These are phyloP conservation scores for Alligator sinensis DNA, from an alignment of 2,113 vertebrate species.

Conservation along the genomic window DNA sequence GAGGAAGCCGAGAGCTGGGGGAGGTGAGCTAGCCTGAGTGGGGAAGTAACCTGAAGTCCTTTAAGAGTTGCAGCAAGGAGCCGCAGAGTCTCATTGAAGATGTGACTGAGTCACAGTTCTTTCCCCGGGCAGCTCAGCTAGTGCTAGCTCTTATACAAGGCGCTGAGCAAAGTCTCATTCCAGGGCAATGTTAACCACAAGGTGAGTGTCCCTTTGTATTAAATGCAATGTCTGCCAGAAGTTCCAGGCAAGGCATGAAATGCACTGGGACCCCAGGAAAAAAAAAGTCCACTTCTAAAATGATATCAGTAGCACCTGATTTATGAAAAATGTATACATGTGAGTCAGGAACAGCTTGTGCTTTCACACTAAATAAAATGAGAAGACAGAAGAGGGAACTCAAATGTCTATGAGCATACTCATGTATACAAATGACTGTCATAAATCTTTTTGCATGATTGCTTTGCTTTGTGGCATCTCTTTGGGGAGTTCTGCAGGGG, in stretches of 20 bases:
- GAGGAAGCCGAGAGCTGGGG: not conserved
- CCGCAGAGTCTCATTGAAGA: not conserved
- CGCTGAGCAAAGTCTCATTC: not conserved
- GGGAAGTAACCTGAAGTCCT: not conserved
- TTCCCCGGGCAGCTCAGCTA: not conserved
- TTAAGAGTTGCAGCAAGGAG: not conserved
- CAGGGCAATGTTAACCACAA: not conserved
- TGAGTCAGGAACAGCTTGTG: conserved; percentile 69
- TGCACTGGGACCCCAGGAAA: not conserved
- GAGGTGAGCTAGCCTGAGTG: not conserved
- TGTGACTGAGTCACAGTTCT: rapidly evolving
- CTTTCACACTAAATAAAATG: conserved; percentile 73
- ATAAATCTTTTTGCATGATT: conserved; percentile 69
- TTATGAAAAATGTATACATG: conserved; percentile 56
- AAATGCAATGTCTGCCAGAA: not conserved
- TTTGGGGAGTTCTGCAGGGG: conserved; percentile 41
- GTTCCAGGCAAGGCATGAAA: not conserved
- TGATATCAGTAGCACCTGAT: conserved; percentile 36
- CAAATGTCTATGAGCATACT: conserved; percentile 54
- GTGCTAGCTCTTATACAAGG: rapidly evolving
- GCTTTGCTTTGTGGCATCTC: conserved; percentile 58
- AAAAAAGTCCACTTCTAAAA: conserved; percentile 23
- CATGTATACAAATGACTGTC: conserved; percentile 55
- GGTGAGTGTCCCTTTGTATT: not conserved
- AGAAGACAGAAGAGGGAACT: conserved; percentile 56